Conservation (phyloP, 2,888 invertebrate species). For the Seladonia tumulorum region DNA sequence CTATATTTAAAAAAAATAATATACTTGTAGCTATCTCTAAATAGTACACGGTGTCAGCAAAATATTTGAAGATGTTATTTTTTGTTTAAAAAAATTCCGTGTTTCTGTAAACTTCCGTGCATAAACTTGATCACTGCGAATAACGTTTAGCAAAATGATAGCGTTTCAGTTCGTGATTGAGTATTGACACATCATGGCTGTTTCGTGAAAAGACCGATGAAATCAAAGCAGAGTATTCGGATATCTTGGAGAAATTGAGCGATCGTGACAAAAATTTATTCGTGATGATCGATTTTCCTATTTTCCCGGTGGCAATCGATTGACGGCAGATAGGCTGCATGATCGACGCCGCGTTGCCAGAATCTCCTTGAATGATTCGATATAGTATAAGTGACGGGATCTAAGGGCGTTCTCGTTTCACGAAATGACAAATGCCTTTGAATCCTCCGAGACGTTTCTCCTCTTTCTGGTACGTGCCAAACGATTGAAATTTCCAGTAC, state of each 20-base stretch:
- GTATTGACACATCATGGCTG: not conserved
- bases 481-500: constrained; percentile 7
- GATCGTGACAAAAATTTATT: not conserved
- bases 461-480: constrained; percentile 20
- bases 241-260: not conserved
- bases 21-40: too few relatives aligned
- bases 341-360: constrained; percentile 12
- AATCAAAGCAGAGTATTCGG: not conserved
- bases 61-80: too few relatives aligned
- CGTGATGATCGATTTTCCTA: not conserved
- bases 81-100: too few relatives aligned
- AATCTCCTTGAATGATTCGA: constrained; percentile 26
- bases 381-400: constrained; percentile 17
- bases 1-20: too few relatives aligned
- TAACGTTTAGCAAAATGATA: not conserved
- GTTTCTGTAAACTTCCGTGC: too few relatives aligned
- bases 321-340: constrained; percentile 16
- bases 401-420: not conserved
- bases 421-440: constrained; percentile 31
- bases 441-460: constrained; percentile 28
- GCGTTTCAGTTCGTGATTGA: not conserved
- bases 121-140: not conserved
- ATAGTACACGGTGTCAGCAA: too few relatives aligned
- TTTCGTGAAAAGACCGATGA: not conserved
- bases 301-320: not conserved